These are phyloP conservation scores for Bufo bufo DNA, from an alignment of 2,113 vertebrate genomes.

Conservation along the genomic window DNA sequence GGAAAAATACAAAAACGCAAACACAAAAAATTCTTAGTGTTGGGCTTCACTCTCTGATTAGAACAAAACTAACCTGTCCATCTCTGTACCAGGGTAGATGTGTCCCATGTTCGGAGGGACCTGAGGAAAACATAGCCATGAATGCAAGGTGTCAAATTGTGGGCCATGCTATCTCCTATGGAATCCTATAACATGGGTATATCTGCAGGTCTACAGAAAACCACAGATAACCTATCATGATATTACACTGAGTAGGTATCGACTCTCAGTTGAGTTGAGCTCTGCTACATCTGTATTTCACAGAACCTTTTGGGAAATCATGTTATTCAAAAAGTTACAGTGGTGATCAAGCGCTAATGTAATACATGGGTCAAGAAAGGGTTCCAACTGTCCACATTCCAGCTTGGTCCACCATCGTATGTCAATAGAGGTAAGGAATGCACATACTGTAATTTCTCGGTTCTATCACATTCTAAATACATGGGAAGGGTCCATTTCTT, in stretches of 20 bases:
- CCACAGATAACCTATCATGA: no score
- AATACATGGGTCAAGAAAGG: not conserved
- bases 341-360: not conserved
- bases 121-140: not conserved
- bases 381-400: not conserved
- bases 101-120: not conserved
- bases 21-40: not conserved
- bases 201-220: not conserved
- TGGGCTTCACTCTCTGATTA: not conserved
- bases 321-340: not conserved
- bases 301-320: not conserved
- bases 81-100: not conserved
- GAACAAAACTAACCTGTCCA: no score
- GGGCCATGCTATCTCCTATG: not conserved
- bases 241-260: not conserved
- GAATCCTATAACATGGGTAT: not conserved
- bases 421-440: not conserved
- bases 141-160: not conserved
- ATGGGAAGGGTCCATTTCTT: no score
- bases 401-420: not conserved
- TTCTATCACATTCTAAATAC: no score
- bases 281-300: not conserved
- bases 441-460: no score
- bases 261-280: not conserved
- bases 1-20: no score